These are phyloP conservation scores for Acanthiza pusilla DNA, from an alignment of 2,797 vertebrate genomes.

Conservation along the genomic window DNA sequence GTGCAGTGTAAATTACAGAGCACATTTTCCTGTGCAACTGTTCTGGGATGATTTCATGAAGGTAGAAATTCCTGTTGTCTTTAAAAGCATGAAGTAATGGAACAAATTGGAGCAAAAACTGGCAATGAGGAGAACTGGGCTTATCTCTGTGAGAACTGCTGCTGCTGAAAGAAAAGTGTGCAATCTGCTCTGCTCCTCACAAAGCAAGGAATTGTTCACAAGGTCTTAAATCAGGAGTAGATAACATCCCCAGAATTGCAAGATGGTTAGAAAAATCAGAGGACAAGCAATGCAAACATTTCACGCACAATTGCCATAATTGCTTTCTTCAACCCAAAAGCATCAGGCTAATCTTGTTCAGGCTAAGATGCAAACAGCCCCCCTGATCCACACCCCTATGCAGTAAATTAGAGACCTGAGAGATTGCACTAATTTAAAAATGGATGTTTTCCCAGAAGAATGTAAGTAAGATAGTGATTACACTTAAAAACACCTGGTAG, in stretches of 20 bases:
- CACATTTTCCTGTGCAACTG: fast-evolving
- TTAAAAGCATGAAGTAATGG: background rate
- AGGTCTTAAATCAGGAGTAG: background rate
- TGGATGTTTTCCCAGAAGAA: conserved; percentile 31
- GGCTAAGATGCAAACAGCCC: background rate
- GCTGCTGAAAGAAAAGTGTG: background rate
- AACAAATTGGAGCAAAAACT: background rate
- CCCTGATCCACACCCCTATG: background rate
- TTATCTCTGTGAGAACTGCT: background rate
- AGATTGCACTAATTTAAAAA: background rate
- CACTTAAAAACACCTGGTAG: conserved; percentile 1
- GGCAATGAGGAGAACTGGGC: background rate
- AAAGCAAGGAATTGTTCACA: background rate
- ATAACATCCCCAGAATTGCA: background rate
- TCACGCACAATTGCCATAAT: background rate
- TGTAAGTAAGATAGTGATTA: background rate
- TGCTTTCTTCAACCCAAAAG: background rate
- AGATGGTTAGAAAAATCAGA: background rate
- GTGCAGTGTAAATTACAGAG: background rate
- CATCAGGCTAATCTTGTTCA: background rate
- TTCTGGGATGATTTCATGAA: background rate
- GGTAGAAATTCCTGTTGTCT: background rate
- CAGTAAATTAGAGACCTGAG: background rate
- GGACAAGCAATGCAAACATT: background rate
- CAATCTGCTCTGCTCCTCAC: background rate